These are phyloP conservation scores for Heliconius erato DNA, from an alignment of 2,888 invertebrate species.

Conservation along the genomic window DNA sequence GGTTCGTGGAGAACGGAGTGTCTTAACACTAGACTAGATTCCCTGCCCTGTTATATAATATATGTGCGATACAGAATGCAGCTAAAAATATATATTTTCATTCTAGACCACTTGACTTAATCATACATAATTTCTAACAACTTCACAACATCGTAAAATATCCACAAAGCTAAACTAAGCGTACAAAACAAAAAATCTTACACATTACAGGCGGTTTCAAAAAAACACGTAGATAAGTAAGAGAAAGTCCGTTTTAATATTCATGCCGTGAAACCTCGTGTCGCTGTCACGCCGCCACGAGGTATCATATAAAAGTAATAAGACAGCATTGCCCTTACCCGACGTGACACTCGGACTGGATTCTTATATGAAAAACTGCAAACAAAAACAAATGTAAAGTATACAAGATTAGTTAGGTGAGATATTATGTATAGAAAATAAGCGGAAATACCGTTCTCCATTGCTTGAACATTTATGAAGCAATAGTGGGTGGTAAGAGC, in stretches of 20 bases:
- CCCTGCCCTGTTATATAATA: too few relatives aligned
- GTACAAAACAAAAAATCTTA: conserved; percentile 2
- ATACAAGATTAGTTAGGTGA: too few relatives aligned
- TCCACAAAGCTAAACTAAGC: neutral
- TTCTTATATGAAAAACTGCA: neutral
- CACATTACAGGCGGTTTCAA: neutral
- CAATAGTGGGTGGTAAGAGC: neutral
- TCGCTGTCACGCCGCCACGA: neutral
- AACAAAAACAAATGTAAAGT: too few relatives aligned
- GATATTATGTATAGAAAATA: too few relatives aligned
- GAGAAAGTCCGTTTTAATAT: conserved; percentile 8
- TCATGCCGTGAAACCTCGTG: conserved; percentile 1
- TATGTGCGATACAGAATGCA: too few relatives aligned
- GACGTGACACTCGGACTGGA: conserved; percentile 15
- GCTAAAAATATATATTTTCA: too few relatives aligned
- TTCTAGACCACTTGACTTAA: too few relatives aligned
- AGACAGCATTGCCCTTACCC: conserved; percentile 21
- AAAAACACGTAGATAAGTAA: conserved; percentile 4
- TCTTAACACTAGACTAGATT: too few relatives aligned
- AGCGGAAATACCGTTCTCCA: too few relatives aligned
- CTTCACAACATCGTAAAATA: neutral
- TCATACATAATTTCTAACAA: too few relatives aligned
- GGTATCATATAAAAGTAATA: conserved; percentile 21
- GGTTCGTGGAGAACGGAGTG: too few relatives aligned
- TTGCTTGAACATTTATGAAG: neutral